These are phyloP conservation scores for Macropus fuliginosus DNA, from an alignment of 2,797 vertebrate species.

Conservation along the genomic window DNA sequence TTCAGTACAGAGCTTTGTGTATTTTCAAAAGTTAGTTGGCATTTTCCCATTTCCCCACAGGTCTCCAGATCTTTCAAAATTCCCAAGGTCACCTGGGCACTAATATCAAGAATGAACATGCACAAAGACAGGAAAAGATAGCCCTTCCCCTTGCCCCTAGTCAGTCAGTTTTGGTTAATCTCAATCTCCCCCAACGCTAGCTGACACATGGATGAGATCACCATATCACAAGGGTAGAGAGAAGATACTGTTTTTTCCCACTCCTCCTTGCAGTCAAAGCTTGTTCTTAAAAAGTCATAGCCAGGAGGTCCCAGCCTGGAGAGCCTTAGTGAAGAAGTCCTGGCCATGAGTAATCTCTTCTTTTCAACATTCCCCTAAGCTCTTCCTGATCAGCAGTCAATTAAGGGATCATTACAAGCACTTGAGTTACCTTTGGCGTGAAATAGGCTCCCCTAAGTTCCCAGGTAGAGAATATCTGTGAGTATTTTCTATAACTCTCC, in stretches of 20 bases:
- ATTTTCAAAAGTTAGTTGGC: background rate
- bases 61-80: background rate
- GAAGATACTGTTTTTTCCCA: background rate
- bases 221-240: background rate
- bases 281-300: background rate
- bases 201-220: background rate
- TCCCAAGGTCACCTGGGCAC: background rate
- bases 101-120: background rate
- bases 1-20: background rate
- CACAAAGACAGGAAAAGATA: background rate
- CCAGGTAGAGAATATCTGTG: background rate
- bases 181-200: background rate
- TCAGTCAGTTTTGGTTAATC: background rate
- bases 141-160: background rate
- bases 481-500: background rate
- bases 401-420: background rate
- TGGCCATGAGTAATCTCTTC: background rate
- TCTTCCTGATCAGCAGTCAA: background rate
- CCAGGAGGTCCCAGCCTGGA: background rate
- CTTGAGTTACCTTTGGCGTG: background rate
- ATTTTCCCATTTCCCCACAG: background rate
- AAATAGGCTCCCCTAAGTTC: background rate
- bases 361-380: background rate
- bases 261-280: background rate
- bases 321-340: background rate